phyloP scores from a whole-genome alignment of 2,113 vertebrate species.

The Petrocephalus zakoni region DNA sequence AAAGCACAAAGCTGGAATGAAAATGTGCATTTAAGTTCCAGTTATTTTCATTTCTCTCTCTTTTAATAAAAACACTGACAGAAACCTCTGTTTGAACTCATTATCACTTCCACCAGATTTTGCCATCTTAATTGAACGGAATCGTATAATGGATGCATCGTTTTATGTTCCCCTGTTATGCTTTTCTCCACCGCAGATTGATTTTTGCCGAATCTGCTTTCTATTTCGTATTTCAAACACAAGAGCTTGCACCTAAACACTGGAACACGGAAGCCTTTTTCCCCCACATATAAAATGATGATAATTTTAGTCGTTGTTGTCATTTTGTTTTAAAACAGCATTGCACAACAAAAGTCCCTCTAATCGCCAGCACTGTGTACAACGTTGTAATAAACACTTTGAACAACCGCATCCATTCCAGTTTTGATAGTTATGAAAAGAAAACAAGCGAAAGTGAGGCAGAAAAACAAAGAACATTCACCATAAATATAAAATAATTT shows the following conservation, averaged over 20 bases:
- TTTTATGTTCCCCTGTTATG: slow-evolving; percentile 38
- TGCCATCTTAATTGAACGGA: slow-evolving; percentile 41
- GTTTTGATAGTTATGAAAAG: slow-evolving; percentile 47
- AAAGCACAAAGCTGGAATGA: slow-evolving; percentile 38
- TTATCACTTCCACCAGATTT: slow-evolving; percentile 36
- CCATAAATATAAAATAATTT: slow-evolving; percentile 62
- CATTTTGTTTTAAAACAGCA: slow-evolving; percentile 39
- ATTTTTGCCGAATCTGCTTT: slow-evolving; percentile 42
- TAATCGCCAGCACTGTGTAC: slow-evolving; percentile 18
- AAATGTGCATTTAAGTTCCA: slow-evolving; percentile 26
- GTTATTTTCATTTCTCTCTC: slow-evolving; percentile 20
- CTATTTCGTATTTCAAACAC: slow-evolving; percentile 43
- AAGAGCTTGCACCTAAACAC: slow-evolving; percentile 37
- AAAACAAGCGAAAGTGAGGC: slow-evolving; percentile 29
- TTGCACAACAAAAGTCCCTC: slow-evolving; percentile 22
- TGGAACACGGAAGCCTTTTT: slow-evolving; percentile 39
- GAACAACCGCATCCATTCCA: slow-evolving; percentile 51
- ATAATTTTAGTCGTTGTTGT: neutral
- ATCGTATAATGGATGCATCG: slow-evolving; percentile 43
- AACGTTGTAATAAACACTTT: slow-evolving; percentile 47
- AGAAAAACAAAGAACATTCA: slow-evolving; percentile 41
- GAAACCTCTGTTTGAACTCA: slow-evolving; percentile 43
- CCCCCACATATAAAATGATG: slow-evolving; percentile 24
- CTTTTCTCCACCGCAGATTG: slow-evolving; percentile 21
- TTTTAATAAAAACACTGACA: slow-evolving; percentile 40